A percentile compares a stretch with the other conserved stretches of the same genome.
Conservation (phyloP, 2,113 vertebrate species). For the Callithrix jacchus region DNA sequence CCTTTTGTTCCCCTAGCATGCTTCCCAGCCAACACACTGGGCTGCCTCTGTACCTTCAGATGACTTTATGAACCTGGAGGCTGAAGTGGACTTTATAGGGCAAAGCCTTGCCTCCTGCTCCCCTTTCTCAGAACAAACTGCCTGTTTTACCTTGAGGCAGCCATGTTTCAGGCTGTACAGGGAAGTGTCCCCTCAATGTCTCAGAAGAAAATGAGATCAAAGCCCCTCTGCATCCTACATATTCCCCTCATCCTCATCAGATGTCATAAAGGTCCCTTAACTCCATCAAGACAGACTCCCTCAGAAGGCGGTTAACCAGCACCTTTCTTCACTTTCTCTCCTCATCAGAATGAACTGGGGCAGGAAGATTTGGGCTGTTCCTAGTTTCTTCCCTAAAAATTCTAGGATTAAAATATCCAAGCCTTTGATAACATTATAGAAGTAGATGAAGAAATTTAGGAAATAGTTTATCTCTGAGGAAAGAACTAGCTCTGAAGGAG, state of each 20-base stretch:
- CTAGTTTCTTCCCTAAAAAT: background rate
- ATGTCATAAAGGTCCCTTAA: background rate
- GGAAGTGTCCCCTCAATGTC: background rate
- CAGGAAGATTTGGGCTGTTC: background rate
- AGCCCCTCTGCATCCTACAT: background rate
- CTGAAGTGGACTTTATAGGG: background rate
- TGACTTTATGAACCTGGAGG: background rate
- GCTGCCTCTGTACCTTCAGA: background rate
- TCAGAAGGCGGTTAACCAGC: rapidly evolving
- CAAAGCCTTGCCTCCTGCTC: background rate
- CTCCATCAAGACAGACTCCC: background rate
- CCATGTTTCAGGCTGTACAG: background rate
- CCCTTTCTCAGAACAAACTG: background rate
- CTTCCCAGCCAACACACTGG: background rate
- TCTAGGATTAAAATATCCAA: background rate
- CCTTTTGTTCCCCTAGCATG: rapidly evolving
- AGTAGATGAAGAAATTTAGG: background rate
- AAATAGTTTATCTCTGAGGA: background rate
- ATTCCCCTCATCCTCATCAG: background rate
- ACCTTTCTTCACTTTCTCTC: background rate
- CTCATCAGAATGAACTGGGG: background rate
- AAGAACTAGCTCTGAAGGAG: background rate
- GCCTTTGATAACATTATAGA: background rate
- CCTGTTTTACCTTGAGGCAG: background rate
- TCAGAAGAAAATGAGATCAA: background rate